Percentiles rank a stretch among this genome's conserved stretches.
These are phyloP conservation scores for Magallana gigas DNA, from an alignment of 1,140 invertebrate genomes.

Conservation along the genomic window DNA sequence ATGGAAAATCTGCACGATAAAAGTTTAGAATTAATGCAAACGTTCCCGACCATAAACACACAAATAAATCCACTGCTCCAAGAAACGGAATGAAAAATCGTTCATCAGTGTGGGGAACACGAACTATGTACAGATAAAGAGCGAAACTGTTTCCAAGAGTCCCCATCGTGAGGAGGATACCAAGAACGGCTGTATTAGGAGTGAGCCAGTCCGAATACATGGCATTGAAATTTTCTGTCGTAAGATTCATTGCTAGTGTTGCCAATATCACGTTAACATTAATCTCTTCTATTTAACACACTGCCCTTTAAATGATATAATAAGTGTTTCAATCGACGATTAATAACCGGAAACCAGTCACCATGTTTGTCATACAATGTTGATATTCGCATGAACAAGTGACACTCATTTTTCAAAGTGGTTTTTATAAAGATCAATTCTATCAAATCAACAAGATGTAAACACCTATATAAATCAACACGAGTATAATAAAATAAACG, in stretches of 20 bases:
- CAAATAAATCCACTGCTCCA: neutral
- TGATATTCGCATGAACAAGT: no score
- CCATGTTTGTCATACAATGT: no score
- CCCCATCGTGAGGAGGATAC: neutral
- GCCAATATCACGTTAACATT: no score
- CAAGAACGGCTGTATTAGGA: neutral
- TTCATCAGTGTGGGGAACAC: neutral
- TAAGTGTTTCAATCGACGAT: no score
- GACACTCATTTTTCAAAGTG: no score
- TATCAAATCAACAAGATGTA: no score
- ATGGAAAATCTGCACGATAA: neutral
- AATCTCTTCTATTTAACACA: no score
- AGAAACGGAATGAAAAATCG: constrained; percentile 7
- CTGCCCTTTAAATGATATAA: no score
- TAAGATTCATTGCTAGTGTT: neutral
- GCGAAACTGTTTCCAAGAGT: neutral
- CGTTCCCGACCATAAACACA: neutral
- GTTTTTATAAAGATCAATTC: no score
- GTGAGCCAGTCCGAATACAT: neutral
- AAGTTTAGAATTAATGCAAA: neutral
- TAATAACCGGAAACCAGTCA: no score
- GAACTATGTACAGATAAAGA: neutral
- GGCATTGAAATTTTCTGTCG: neutral
- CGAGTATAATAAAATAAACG: no score
- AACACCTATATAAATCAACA: no score